Evolutionary conservation across 2,888 invertebrate genomes (phyloP).

Genomic region (Agrenia bidenticulata): DNA sequence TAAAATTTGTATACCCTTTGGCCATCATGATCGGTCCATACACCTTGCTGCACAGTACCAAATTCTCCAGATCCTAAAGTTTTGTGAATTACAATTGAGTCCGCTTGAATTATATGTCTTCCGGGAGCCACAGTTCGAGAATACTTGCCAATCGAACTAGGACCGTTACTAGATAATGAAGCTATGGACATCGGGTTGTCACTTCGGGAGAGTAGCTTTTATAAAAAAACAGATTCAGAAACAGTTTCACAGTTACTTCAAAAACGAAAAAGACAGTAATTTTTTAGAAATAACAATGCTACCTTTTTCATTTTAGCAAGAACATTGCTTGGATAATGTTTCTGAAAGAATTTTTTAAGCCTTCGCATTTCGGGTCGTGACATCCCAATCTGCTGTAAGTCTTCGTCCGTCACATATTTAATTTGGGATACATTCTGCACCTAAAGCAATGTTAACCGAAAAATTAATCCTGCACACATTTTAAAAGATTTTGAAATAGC

Average conservation of each 20-base stretch:
- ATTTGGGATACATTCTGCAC: slow-evolving; percentile 83
- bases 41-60: slow-evolving; percentile 96
- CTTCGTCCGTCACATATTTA: slow-evolving; percentile 92
- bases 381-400: slow-evolving; percentile 86
- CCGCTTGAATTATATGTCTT: slow-evolving; percentile 60
- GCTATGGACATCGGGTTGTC: slow-evolving; percentile 55
- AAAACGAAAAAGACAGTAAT: not conserved
- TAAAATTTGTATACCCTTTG: slow-evolving; percentile 67
- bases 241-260: no score
- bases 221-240: no score
- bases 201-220: slow-evolving; percentile 66
- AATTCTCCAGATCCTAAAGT: slow-evolving; percentile 96
- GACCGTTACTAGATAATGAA: slow-evolving; percentile 47
- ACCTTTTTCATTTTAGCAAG: slow-evolving; percentile 85
- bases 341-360: slow-evolving; percentile 88
- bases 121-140: slow-evolving; percentile 48
- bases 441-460: slow-evolving; percentile 46
- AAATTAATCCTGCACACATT: slow-evolving; percentile 10
- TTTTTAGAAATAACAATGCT: slow-evolving; percentile 2
- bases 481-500: not conserved
- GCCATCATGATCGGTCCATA: slow-evolving; percentile 88
- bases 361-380: slow-evolving; percentile 93
- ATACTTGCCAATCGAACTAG: slow-evolving; percentile 38
- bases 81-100: slow-evolving; percentile 89
- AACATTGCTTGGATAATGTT: slow-evolving; percentile 90